Evolutionary conservation across 2,888 invertebrate species (phyloP).

Genomic region (Mechanitis mazaeus): DNA sequence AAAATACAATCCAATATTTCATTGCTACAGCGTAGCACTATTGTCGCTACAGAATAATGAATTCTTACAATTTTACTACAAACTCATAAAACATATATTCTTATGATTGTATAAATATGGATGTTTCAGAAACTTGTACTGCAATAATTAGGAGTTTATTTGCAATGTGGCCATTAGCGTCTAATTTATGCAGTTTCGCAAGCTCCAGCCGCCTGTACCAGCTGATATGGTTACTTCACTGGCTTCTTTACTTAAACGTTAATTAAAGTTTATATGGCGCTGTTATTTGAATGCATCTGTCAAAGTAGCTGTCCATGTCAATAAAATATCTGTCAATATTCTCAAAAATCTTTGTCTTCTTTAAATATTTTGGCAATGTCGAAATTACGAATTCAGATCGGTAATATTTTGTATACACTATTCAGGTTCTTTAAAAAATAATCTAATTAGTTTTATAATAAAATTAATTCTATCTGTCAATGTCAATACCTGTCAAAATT

Average conservation of each 20-base stretch:
- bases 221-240: conserved; percentile 27
- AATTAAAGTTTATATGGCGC: no score
- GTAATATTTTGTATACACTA: no score
- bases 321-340: no score
- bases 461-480: no score
- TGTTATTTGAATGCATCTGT: no score
- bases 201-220: conserved; percentile 35
- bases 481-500: no score
- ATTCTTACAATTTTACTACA: neutral
- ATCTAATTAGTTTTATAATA: no score
- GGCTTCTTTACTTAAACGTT: conserved; percentile 7
- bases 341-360: no score
- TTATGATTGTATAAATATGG: conserved; percentile 28
- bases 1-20: conserved; percentile 16
- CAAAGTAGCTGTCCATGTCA: no score
- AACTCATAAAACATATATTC: neutral
- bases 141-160: conserved; percentile 71
- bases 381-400: no score
- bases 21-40: conserved; percentile 11
- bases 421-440: no score
- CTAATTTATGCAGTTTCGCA: conserved; percentile 62
- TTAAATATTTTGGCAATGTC: no score
- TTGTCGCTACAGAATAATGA: neutral
- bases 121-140: conserved; percentile 49
- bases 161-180: conserved; percentile 66